A percentile compares a stretch with the other conserved stretches of the same genome.
These are phyloP conservation scores for Lutraria lutraria DNA, from an alignment of 2,888 invertebrate genomes.

Conservation along the genomic window DNA sequence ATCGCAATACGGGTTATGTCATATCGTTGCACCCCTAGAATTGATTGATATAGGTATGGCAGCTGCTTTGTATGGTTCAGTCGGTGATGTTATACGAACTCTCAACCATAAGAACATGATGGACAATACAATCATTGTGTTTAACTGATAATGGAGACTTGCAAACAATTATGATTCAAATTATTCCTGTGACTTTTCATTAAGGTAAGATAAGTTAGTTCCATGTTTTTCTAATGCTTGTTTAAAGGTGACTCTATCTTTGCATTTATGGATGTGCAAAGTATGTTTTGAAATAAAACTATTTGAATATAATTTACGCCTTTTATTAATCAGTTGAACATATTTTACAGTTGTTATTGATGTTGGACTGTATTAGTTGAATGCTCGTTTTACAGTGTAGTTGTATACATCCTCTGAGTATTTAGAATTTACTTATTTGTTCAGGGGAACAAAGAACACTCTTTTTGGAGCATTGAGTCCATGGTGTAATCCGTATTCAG, in stretches of 20 bases:
- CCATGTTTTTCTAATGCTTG: neutral
- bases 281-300: no score
- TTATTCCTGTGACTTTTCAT: constrained; percentile 90
- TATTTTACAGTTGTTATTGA: no score
- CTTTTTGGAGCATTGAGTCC: constrained; percentile 91
- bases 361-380: no score
- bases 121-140: constrained; percentile 85
- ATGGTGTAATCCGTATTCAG: constrained; percentile 94
- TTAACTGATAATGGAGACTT: constrained; percentile 88
- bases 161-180: constrained; percentile 91
- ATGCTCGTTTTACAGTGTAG: no score
- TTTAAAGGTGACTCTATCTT: no score
- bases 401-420: no score
- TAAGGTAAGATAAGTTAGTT: constrained; percentile 85
- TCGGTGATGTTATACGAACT: constrained; percentile 80
- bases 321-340: no score
- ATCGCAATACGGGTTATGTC: no score
- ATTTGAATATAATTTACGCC: no score
- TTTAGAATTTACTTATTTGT: constrained; percentile 9
- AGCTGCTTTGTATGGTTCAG: constrained; percentile 85
- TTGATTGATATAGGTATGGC: constrained; percentile 84
- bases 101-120: constrained; percentile 79
- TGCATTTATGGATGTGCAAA: no score
- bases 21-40: no score
- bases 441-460: constrained; percentile 82